A percentile compares a stretch with the other conserved stretches of the same genome.
Conservation (phyloP, 2,888 invertebrate genomes). For the Melipona bicolor region DNA sequence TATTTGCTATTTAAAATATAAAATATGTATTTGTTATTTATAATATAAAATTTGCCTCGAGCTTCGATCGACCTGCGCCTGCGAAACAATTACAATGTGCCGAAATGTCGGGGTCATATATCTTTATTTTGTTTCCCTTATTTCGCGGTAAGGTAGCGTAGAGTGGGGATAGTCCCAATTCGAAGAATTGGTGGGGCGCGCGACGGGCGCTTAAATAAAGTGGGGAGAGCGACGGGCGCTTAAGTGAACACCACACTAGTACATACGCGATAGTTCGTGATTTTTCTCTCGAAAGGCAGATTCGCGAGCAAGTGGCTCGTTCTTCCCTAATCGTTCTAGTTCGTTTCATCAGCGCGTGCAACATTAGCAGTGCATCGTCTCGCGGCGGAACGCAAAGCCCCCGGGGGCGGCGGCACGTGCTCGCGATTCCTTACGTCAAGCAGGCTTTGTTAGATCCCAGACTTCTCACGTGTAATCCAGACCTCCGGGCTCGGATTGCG, state of each 20-base stretch:
- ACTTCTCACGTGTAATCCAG: conserved; percentile 62
- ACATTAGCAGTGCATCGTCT: conserved; percentile 20
- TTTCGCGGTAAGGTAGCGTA: no score
- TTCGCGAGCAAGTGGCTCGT: conserved; percentile 8
- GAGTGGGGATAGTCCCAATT: no score
- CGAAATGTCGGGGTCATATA: no score
- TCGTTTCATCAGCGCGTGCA: conserved; percentile 38
- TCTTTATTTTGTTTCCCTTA: no score
- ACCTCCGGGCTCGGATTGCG: conserved; percentile 45
- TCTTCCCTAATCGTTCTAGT: conserved; percentile 20
- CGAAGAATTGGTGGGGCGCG: no score
- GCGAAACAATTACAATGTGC: no score
- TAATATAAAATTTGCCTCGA: no score
- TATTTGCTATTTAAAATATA: no score
- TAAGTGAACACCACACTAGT: background rate
- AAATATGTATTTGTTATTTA: no score
- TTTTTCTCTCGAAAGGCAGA: background rate
- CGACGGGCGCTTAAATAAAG: no score
- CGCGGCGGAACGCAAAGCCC: conserved; percentile 17
- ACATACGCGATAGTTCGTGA: background rate
- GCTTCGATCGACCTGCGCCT: no score
- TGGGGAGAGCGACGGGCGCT: no score
- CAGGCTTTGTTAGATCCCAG: conserved; percentile 50
- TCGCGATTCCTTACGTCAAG: conserved; percentile 62
- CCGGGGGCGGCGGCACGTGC: conserved; percentile 42